Base-by-base conservation (phyloP, 2,888 invertebrate genomes). In the Pantelozetes paolii region DNA sequence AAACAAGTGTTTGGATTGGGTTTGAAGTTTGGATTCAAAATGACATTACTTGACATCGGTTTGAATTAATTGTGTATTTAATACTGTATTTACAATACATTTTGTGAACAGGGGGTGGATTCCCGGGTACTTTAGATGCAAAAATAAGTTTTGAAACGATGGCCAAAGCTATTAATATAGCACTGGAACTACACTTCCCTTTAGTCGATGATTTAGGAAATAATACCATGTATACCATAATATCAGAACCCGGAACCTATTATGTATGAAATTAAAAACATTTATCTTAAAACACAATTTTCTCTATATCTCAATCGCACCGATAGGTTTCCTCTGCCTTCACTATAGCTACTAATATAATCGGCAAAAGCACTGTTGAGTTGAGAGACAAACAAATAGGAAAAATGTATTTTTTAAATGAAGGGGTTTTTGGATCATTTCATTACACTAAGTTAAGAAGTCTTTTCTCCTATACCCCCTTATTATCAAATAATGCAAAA, bases 341-440 rank as follows among this genome's bases (percentile, higher is more conserved):
- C 84, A 94, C 96, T 20, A 87, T 98, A 57, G 89, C 91, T 75
- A 89, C 90, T 81, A 88, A 90, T 83, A 88, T 99, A 77, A 92
- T 96, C 82, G 91, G 91, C 77, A 90, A 90, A 80, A 86, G 90
- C 59, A 84, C 85, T 36, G 85, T 74, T 13, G 2, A 18, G 18
- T 6, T 45, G 18, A 45, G 2, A 3, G 45, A 18, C 15, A 36
- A 36, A 36, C 36, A 67, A 0, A 45, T 32, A 11, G 71, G 73
- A 36, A 75, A 77, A 26, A 74, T 76, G 23, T 98, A 98, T 84
- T 98, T 94, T 85, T 90, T 98, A 80, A 98, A 98, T 84, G 98
- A 98, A 83, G 98, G 99, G 5, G 94, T 99, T 75, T 99, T 98
- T 83, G 97, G 97, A 74, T 95, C 95, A 75, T 99, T 99, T 18